Evolutionary conservation across 2,797 vertebrate genomes (phyloP), one percentile per base, ranked within the genome.

Genomic region (Loriculus beryllinus): DNA sequence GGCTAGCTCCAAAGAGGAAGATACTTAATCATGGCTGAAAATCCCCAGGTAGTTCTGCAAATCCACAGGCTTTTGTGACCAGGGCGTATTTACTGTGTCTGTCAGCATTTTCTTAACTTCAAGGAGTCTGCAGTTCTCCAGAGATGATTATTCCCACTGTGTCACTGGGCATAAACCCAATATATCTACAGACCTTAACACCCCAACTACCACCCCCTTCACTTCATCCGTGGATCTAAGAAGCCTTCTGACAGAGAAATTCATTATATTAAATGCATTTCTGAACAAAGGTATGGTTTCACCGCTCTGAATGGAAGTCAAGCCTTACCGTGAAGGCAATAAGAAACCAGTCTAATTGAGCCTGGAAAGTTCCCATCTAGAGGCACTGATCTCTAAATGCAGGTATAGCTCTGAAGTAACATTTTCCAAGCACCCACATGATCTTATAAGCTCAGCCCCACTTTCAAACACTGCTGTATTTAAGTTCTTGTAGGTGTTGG

Each of bases 41-140:
- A 77, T 84, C 86, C 78, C 64, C 56, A 82, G 35, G 57, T 51
- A 92, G 76, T 76, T 80, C 86, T 10, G 9, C 40, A 95, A 94
- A 93, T 92, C 91, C 87, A 88, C 39, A 54, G 52, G 82, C 65
- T 91, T 95, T 86, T 92, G 56, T 88, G 89, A 86, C 92, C 92
- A 93, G 49, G 64, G 71, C 37, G 47, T 74, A 77, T 94, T 94
- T 84, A 69, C 47, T 35, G 16, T 7, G 15, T 67, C 84, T 86
- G 33, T 76, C 78, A 77, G 62, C 77, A 75, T 82, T 94, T 96
- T 60, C 90, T 70, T 90, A 82, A 94, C 56, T 89, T 84, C 45
- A 68, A 89, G 52, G 54, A 89, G 76, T 54, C 6, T 82, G 52
- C 64, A 90, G 81, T 57, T 93, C 85, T 86, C 75, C 12, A 37